Conservation (phyloP, 1,140 invertebrate genomes). For the Heliconius nattereri region DNA sequence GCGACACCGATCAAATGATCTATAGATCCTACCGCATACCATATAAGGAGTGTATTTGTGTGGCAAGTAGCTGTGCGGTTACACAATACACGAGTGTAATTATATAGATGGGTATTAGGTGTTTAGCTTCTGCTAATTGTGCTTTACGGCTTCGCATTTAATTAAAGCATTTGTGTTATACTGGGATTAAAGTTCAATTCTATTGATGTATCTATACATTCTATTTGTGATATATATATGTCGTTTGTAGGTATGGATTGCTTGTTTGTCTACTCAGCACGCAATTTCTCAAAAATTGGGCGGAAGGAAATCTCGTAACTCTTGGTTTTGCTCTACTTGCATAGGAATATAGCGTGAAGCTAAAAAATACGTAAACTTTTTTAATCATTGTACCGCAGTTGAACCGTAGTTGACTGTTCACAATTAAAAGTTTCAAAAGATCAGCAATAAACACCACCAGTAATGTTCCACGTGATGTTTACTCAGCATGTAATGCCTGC, state of each 20-base stretch:
- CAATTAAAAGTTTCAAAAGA: too few relatives aligned
- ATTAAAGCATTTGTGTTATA: slow-evolving; percentile 31
- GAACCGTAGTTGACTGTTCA: too few relatives aligned
- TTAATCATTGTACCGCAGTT: too few relatives aligned
- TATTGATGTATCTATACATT: background rate
- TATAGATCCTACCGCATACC: slow-evolving; percentile 16
- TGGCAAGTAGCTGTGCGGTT: slow-evolving; percentile 6
- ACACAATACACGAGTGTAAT: slow-evolving; percentile 9
- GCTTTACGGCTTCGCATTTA: slow-evolving; percentile 37
- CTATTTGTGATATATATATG: background rate
- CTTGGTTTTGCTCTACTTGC: too few relatives aligned
- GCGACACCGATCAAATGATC: background rate
- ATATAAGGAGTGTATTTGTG: slow-evolving; percentile 12
- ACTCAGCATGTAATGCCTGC: too few relatives aligned
- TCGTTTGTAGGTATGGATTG: background rate
- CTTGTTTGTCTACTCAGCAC: background rate
- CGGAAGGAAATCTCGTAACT: too few relatives aligned
- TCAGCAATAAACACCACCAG: too few relatives aligned
- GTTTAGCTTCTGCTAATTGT: slow-evolving; percentile 37
- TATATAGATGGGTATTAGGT: slow-evolving; percentile 37
- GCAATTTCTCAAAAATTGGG: too few relatives aligned
- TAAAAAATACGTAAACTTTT: too few relatives aligned
- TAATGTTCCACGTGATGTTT: too few relatives aligned
- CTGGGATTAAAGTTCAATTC: slow-evolving; percentile 4
- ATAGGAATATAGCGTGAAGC: too few relatives aligned